Conservation (phyloP, 1,140 invertebrate genomes). For the Aradophagus sp. region DNA sequence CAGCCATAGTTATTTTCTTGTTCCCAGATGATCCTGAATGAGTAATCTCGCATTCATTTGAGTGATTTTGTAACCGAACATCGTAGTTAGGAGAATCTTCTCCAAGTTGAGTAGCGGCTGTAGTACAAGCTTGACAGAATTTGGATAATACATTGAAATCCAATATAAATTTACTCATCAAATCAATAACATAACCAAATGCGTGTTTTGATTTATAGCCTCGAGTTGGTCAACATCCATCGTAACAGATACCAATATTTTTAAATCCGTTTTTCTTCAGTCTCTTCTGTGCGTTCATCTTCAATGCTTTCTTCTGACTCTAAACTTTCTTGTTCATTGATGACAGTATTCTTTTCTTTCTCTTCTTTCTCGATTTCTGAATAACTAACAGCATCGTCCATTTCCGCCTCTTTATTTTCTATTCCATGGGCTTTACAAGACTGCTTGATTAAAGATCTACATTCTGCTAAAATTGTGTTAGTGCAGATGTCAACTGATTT, state of each 20-base stretch:
- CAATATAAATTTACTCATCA: constrained; percentile 40
- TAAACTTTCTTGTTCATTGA: background rate
- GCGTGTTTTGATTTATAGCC: constrained; percentile 43
- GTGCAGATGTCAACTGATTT: background rate
- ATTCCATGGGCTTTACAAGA: too few species aligned
- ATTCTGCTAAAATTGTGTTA: constrained; percentile 9
- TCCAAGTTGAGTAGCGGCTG: constrained; percentile 10
- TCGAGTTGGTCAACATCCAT: constrained; percentile 40
- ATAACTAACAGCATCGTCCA: too few species aligned
- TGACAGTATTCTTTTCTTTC: background rate
- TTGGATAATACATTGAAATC: constrained; percentile 42
- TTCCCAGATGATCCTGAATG: constrained; percentile 38
- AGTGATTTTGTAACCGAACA: constrained; percentile 40
- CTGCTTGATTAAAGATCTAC: background rate
- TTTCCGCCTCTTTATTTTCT: too few species aligned
- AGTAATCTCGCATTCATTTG: constrained; percentile 32
- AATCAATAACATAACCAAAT: constrained; percentile 43
- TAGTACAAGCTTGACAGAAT: constrained; percentile 39
- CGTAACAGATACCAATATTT: constrained; percentile 36
- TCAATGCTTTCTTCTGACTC: too few species aligned
- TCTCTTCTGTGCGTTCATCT: too few species aligned
- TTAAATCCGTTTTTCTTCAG: too few species aligned
- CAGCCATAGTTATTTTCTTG: constrained; percentile 56
- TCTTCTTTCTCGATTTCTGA: constrained; percentile 1
- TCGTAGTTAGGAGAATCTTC: constrained; percentile 24